Percentiles rank a stretch among this genome's conserved stretches.
phyloP scores from a whole-genome alignment of 1,140 invertebrate species.

The Frieseomelitta varia region DNA sequence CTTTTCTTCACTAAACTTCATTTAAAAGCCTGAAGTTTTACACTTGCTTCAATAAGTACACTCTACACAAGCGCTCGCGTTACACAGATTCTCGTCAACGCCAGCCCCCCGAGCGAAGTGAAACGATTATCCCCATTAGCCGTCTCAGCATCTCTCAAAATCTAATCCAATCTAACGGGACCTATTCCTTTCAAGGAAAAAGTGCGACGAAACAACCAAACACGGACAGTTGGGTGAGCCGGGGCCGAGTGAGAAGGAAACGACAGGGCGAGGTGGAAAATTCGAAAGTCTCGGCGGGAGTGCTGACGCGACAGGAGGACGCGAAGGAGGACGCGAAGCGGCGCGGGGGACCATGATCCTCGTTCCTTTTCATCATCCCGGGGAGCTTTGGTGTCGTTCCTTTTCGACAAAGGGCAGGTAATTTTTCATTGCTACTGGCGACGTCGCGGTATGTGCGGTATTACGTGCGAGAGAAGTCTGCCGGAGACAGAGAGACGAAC shows the following conservation, averaged over 20 bases:
- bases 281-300: conserved; percentile 24
- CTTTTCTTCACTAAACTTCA: too few species aligned
- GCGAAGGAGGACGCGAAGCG: background rate
- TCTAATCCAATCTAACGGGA: too few species aligned
- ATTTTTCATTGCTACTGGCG: conserved; percentile 57
- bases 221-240: background rate
- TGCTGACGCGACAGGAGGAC: conserved; percentile 9
- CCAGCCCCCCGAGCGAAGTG: too few species aligned
- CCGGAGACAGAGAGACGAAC: background rate
- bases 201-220: background rate
- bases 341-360: conserved; percentile 14
- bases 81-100: too few species aligned
- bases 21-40: too few species aligned
- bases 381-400: conserved; percentile 37
- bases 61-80: too few species aligned
- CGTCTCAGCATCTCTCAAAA: too few species aligned
- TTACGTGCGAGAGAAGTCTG: conserved; percentile 5
- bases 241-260: background rate
- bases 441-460: conserved; percentile 47
- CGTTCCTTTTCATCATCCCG: conserved; percentile 52
- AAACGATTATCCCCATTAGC: too few species aligned
- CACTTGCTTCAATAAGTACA: too few species aligned
- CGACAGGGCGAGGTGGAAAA: background rate
- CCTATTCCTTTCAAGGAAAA: too few species aligned
- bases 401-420: conserved; percentile 55